Evolutionary conservation across 2,888 invertebrate genomes (phyloP).

Genomic region (Drosophila atroscutellata): DNA sequence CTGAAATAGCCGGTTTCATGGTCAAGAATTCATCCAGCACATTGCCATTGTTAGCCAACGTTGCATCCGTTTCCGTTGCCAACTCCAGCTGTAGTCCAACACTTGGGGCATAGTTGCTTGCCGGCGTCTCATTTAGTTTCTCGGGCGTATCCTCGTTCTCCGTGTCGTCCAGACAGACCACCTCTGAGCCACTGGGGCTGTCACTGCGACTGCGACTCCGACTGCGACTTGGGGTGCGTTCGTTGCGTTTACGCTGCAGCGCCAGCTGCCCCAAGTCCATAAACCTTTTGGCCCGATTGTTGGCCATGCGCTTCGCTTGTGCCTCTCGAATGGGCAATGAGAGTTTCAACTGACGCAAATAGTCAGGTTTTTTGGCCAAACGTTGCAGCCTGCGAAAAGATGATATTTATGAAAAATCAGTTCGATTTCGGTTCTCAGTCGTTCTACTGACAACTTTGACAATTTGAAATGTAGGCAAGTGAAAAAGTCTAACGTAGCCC

Average conservation of each 20-base stretch:
- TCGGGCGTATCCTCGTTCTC: conserved; percentile 71
- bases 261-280: background rate
- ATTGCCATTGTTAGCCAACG: conserved; percentile 49
- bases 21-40: conserved; percentile 59
- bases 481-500: background rate
- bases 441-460: background rate
- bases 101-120: background rate
- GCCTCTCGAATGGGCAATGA: conserved; percentile 12
- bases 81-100: conserved; percentile 20
- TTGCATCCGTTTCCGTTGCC: conserved; percentile 11
- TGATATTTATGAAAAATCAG: background rate
- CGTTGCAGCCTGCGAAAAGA: conserved; percentile 28
- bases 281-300: background rate
- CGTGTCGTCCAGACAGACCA: conserved; percentile 70
- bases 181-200: conserved; percentile 47
- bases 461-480: background rate
- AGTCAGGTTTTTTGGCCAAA: conserved; percentile 15
- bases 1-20: conserved; percentile 29
- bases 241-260: background rate
- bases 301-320: background rate
- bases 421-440: background rate
- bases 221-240: conserved; percentile 28
- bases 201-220: conserved; percentile 26
- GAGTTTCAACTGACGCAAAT: conserved; percentile 19
- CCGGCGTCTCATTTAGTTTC: conserved; percentile 27